Conservation (phyloP, 2,113 vertebrate genomes). For the Setophaga kirtlandii region DNA sequence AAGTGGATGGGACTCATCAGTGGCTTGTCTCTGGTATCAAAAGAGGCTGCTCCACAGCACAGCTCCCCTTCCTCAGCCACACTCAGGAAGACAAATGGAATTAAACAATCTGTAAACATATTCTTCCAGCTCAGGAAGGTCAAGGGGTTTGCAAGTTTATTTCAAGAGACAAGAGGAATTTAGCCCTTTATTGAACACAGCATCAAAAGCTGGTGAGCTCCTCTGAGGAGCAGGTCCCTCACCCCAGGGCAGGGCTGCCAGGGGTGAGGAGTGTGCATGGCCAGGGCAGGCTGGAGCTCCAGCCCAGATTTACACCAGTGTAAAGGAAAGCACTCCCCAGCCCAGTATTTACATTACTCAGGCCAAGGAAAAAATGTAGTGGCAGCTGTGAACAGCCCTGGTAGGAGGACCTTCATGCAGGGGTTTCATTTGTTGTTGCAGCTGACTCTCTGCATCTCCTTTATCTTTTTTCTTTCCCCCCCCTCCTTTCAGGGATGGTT, state of each 20-base stretch:
- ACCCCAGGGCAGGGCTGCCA: not conserved
- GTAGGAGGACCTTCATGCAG: not conserved
- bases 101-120: slow-evolving; percentile 22
- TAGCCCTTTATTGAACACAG: not conserved
- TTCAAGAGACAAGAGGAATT: slow-evolving; percentile 27
- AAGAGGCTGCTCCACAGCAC: not conserved
- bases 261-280: not conserved
- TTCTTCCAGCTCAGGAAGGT: slow-evolving; percentile 37
- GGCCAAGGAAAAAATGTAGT: slow-evolving; percentile 4
- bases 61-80: not conserved
- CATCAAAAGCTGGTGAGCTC: not conserved
- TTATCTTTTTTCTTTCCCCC: not conserved
- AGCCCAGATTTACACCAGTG: not conserved
- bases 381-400: slow-evolving; percentile 35
- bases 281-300: not conserved
- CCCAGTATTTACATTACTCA: not conserved
- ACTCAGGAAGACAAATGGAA: slow-evolving; percentile 5
- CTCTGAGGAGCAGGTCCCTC: not conserved
- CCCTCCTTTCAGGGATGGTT: not conserved
- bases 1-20: not conserved
- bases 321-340: not conserved
- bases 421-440: slow-evolving; percentile 40
- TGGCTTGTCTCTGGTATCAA: not conserved
- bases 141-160: slow-evolving; percentile 19
- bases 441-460: slow-evolving; percentile 28